Evolutionary conservation across 2,797 vertebrate genomes (phyloP), one percentile per base, ranked within the genome.

Genomic region (Luscinia megarhynchos): DNA sequence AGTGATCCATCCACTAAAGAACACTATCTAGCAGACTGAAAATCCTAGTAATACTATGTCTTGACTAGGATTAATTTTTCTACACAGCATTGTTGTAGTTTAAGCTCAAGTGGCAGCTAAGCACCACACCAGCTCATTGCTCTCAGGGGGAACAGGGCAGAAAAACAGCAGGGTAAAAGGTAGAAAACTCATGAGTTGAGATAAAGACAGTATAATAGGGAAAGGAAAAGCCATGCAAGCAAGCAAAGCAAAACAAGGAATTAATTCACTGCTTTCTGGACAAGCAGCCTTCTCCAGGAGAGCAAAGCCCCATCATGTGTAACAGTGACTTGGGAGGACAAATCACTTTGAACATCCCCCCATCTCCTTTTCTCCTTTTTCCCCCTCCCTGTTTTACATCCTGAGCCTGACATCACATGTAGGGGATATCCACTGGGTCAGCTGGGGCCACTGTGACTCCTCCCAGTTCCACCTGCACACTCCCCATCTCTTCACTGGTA

Each of bases 221-320:
- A 66, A 72, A 82, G 23, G 20, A 82, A 64, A 72, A 59, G 14
- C 40, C 17, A n/a, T 0, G 0, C 19, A 41, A 16, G 11, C 29
- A 69, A 45, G 26, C 45, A 76, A 70, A 81, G 27, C 23, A 46
- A 46, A 75, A 21, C 40, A 43, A 54, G 46, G 17, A 59, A 34
- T 50, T 50, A 2, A 38, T 38, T 66, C 23, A 16, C 36, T 38
- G 8, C 41, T 66, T 59, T 51, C 53, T 3, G 23, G 34, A 17
- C 51, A 53, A 13, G 10, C 34, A 59, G 45, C 17, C 40, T 16
- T 30, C 16, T 48, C 46, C 34, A 59, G 22, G 34, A 64, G 15
- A 64, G 40, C 34, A 48, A 4, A 3, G 63, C 48, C 41, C 8
- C 40, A 59, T 22, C 45, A 43, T 0, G 2, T 3, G 1, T 36